Evolutionary conservation across 2,888 invertebrate genomes (phyloP).

Genomic region (Temnothorax unifasciatus): DNA sequence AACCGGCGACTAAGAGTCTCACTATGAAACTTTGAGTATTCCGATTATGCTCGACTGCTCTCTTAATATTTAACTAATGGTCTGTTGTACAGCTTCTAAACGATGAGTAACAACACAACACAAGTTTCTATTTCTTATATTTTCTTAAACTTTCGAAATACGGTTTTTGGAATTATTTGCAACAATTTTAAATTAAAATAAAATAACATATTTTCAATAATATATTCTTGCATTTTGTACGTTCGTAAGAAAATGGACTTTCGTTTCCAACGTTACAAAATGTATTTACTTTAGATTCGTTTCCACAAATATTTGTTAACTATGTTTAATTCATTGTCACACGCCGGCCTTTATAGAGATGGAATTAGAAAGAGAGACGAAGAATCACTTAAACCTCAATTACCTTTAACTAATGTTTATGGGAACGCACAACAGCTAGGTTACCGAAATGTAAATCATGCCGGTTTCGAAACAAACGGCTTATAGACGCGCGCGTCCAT

Average conservation of each 20-base stretch:
- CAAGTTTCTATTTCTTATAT: background rate
- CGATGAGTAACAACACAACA: background rate
- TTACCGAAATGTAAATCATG: slow-evolving; percentile 41
- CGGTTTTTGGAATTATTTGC: background rate
- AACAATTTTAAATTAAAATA: background rate
- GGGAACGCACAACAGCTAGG: background rate
- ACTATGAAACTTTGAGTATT: background rate
- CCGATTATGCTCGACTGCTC: background rate
- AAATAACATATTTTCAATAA: background rate
- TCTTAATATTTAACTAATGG: slow-evolving; percentile 27
- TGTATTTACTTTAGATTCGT: background rate
- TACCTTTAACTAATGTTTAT: slow-evolving; percentile 7
- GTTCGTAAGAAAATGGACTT: background rate
- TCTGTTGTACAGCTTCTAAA: slow-evolving; percentile 12
- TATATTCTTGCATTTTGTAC: background rate
- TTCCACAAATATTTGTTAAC: background rate
- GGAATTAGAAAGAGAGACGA: background rate
- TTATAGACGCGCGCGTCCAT: slow-evolving; percentile 36
- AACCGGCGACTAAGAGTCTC: background rate
- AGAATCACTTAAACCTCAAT: background rate
- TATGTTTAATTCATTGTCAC: background rate
- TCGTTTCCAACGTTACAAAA: background rate
- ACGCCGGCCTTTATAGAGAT: background rate
- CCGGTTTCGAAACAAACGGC: slow-evolving; percentile 43
- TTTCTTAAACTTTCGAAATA: background rate